These are phyloP conservation scores for Trichoplusia ni DNA, from an alignment of 1,140 invertebrate species.

Conservation along the genomic window DNA sequence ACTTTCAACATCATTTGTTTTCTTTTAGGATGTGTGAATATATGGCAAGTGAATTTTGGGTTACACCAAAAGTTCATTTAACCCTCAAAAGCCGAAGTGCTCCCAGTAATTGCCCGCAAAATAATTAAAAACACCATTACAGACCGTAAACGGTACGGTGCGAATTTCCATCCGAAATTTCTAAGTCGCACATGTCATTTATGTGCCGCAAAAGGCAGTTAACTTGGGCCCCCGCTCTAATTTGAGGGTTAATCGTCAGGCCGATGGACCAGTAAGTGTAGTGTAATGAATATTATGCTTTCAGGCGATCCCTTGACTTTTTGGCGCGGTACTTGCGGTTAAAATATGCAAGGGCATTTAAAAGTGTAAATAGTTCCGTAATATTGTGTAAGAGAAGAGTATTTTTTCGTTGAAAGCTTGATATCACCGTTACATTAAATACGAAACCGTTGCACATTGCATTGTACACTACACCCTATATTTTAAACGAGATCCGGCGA, in stretches of 20 bases:
- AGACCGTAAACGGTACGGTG: constrained; percentile 20
- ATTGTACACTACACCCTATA: not conserved
- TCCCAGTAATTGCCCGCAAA: constrained; percentile 26
- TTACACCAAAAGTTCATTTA: constrained; percentile 3
- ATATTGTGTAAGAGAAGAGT: not conserved
- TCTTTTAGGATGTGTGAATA: too few relatives aligned
- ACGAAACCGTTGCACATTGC: too few relatives aligned
- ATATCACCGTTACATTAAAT: too few relatives aligned
- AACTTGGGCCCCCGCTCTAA: constrained; percentile 58
- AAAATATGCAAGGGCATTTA: not conserved
- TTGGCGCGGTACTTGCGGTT: constrained; percentile 15
- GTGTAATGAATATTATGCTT: constrained; percentile 64
- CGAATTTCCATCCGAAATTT: constrained; percentile 32
- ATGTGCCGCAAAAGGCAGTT: constrained; percentile 60
- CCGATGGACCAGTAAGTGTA: constrained; percentile 53
- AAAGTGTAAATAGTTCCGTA: too few relatives aligned
- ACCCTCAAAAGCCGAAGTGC: constrained; percentile 6
- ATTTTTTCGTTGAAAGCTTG: not conserved
- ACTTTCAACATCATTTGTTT: too few relatives aligned
- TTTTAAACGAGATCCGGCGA: constrained; percentile 3
- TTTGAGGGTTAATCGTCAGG: constrained; percentile 68
- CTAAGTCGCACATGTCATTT: constrained; percentile 60
- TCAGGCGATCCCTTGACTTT: constrained; percentile 42
- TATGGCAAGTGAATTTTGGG: not conserved
- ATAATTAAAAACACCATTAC: constrained; percentile 34